Conservation (phyloP, 2,888 invertebrate genomes). For the Hymenopus coronatus region DNA sequence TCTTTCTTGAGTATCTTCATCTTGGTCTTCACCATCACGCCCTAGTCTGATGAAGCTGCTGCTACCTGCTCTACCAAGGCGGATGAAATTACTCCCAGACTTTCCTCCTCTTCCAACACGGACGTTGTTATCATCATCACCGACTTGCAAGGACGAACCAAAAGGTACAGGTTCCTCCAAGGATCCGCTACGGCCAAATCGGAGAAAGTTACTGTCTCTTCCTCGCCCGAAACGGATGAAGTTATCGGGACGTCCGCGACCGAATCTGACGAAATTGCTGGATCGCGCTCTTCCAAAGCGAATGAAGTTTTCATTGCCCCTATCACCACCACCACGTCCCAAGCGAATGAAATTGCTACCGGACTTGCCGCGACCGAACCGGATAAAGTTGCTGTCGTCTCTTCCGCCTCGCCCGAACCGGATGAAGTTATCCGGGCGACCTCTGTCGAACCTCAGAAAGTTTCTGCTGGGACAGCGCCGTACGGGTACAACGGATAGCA, state of each 20-base stretch:
- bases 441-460: constrained; percentile 17
- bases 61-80: constrained; percentile 37
- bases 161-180: neutral
- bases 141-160: neutral
- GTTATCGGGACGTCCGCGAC: constrained; percentile 30
- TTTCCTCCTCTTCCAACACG: neutral
- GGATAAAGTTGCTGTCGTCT: constrained; percentile 3
- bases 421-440: constrained; percentile 32
- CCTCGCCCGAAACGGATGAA: constrained; percentile 34
- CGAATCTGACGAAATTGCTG: constrained; percentile 35
- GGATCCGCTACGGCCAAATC: constrained; percentile 42
- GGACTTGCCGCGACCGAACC: constrained; percentile 5
- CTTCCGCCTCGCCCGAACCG: constrained; percentile 33
- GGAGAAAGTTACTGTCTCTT: constrained; percentile 42
- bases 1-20: neutral
- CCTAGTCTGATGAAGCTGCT: neutral
- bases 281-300: constrained; percentile 47
- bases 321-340: neutral
- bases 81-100: constrained; percentile 40
- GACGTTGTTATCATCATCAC: neutral
- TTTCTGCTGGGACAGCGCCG: neutral
- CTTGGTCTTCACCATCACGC: neutral
- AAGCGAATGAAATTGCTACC: constrained; percentile 7
- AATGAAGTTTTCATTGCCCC: constrained; percentile 46
- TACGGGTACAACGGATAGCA: neutral